These are phyloP conservation scores for Callyntrura sp. DNA, from an alignment of 2,888 invertebrate genomes.

Conservation along the genomic window DNA sequence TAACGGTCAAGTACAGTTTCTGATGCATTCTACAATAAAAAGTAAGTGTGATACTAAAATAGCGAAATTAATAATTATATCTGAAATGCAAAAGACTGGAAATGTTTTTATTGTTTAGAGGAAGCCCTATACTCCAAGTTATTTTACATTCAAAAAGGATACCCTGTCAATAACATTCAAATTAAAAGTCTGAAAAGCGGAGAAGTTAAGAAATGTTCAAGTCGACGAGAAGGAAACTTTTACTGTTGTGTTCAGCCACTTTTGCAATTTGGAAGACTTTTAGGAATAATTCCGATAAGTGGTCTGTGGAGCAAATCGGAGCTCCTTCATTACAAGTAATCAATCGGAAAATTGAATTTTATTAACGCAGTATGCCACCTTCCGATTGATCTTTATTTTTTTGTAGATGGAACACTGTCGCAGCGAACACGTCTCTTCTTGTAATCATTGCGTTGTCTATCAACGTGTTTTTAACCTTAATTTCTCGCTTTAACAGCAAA, in stretches of 20 bases:
- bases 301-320: constrained; percentile 44
- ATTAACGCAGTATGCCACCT: no score
- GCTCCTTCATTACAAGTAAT: constrained; percentile 31
- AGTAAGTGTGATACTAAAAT: no score
- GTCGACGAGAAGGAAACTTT: constrained; percentile 42
- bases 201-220: no score
- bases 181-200: no score
- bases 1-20: no score
- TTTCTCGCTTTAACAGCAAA: constrained; percentile 45
- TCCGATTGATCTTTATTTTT: no score
- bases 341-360: not conserved
- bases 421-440: constrained; percentile 24
- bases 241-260: constrained; percentile 59
- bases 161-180: not conserved
- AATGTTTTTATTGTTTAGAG: no score
- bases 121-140: constrained; percentile 45
- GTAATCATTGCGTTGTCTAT: constrained; percentile 18
- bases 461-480: constrained; percentile 67
- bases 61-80: no score
- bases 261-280: constrained; percentile 66
- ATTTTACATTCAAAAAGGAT: constrained; percentile 31
- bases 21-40: no score
- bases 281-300: constrained; percentile 70
- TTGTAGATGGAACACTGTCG: constrained; percentile 68
- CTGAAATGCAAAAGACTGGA: no score